Evolutionary conservation across 1,140 invertebrate genomes (phyloP), one percentile per base, ranked within the genome.

Genomic region (Anadara kagoshimensis): DNA sequence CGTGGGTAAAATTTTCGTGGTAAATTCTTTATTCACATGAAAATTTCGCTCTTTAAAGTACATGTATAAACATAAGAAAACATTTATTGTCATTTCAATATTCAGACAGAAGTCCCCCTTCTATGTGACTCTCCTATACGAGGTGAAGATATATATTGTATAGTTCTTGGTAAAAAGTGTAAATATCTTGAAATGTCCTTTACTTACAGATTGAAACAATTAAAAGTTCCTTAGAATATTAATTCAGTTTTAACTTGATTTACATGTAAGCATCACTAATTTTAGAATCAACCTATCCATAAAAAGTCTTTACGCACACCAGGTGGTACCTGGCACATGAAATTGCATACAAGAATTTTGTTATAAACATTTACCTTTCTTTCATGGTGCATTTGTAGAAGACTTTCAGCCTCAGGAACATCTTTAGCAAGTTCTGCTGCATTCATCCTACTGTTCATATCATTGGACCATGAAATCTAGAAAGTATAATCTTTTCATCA

Each of bases 371-470:
- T 68, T 70, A 87, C 88, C 85, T 98, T 98, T 94, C 45, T 93
- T 88, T 99, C 98, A 86, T 98, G 96, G 86, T 99, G 98, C 59
- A 97, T 92, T 89, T 99, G 98, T 3, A 99, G 90, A 16, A 99
- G 90, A 1, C 97, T 96, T 90, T 99, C 97, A 1, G 98, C 98
- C 0, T 97, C 97, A 56, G 97, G 95, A 22, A 99, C 98, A 90
- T 99, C 97, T 90, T 99, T 99, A 5, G 98, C 98, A 66, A 99
- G 90, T 87, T 99, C 98, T 88, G 98, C 97, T 47, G 98, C 96
- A 1, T 95, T 95, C 85, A 99, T 99, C 18, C 97, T 95, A 0
- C 94, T 94, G 76, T 96, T 94, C 95, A 99, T 99, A 86, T 99
- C 97, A 87, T 95, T 96, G 87, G 98, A 97, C 98, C 98, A 99